Evolutionary conservation across 2,113 vertebrate species (phyloP).

Genomic region (Aptenodytes forsteri): DNA sequence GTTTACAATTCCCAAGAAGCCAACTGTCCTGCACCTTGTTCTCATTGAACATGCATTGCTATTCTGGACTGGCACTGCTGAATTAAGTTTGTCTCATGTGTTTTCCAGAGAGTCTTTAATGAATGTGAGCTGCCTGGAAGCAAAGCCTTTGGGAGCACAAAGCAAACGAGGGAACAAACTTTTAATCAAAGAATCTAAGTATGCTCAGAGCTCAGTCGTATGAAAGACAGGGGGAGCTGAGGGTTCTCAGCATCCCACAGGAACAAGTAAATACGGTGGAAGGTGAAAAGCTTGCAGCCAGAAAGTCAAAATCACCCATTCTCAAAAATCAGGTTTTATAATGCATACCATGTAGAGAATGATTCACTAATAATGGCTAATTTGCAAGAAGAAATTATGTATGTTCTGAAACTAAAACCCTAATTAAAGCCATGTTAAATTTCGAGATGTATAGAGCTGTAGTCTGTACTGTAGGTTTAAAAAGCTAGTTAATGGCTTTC

Average conservation of each 20-base stretch:
- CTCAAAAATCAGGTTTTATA: not conserved
- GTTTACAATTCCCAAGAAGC: not conserved
- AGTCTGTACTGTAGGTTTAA: not conserved
- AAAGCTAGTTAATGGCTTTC: not conserved
- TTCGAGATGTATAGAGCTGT: not conserved
- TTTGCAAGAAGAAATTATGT: not conserved
- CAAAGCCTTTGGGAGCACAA: slow-evolving; percentile 42
- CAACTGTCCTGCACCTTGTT: slow-evolving; percentile 5
- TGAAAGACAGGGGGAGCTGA: not conserved
- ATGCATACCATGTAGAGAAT: not conserved
- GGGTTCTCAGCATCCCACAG: not conserved
- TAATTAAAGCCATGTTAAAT: not conserved
- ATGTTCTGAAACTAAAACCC: not conserved
- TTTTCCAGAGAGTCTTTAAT: slow-evolving; percentile 14
- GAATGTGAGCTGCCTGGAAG: slow-evolving; percentile 47
- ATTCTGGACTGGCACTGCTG: not conserved
- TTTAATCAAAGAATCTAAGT: slow-evolving; percentile 45
- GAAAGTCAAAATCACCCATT: not conserved
- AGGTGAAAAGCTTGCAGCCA: not conserved
- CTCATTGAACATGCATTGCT: not conserved
- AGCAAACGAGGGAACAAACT: slow-evolving; percentile 46
- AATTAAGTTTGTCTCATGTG: slow-evolving; percentile 19
- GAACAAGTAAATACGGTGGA: not conserved
- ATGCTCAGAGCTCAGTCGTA: not conserved
- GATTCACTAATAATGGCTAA: not conserved